Evolutionary conservation across 2,113 vertebrate species (phyloP).

Genomic region (Nestor notabilis): DNA sequence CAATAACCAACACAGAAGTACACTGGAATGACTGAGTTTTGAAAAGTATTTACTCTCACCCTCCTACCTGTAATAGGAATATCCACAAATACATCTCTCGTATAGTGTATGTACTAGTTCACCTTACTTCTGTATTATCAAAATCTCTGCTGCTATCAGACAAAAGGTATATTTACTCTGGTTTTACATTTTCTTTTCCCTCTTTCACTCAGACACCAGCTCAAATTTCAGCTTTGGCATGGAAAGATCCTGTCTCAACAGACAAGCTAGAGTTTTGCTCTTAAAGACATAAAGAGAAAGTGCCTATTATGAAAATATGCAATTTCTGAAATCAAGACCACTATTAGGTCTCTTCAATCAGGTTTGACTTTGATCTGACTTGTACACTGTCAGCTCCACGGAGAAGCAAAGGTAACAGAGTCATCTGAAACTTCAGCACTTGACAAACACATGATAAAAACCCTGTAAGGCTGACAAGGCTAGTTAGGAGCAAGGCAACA

Average conservation of each 20-base stretch:
- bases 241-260: background rate
- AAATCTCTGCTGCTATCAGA: background rate
- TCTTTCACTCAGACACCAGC: background rate
- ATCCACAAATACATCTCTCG: background rate
- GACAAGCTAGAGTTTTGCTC: background rate
- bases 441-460: background rate
- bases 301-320: background rate
- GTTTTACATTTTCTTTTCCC: background rate
- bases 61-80: background rate
- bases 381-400: background rate
- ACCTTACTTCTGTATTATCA: background rate
- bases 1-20: background rate
- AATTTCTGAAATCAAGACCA: background rate
- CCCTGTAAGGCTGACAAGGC: background rate
- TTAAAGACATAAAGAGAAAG: background rate
- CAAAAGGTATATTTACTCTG: background rate
- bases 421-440: background rate
- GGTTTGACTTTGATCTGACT: background rate
- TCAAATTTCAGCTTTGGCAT: background rate
- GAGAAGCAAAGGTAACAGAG: background rate
- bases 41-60: background rate
- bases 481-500: background rate
- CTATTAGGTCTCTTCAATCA: background rate
- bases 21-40: background rate
- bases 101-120: background rate